Percentiles rank a stretch among this genome's conserved stretches.
Conservation (phyloP, 1,140 invertebrate genomes). For the Diorhabda elongata region DNA sequence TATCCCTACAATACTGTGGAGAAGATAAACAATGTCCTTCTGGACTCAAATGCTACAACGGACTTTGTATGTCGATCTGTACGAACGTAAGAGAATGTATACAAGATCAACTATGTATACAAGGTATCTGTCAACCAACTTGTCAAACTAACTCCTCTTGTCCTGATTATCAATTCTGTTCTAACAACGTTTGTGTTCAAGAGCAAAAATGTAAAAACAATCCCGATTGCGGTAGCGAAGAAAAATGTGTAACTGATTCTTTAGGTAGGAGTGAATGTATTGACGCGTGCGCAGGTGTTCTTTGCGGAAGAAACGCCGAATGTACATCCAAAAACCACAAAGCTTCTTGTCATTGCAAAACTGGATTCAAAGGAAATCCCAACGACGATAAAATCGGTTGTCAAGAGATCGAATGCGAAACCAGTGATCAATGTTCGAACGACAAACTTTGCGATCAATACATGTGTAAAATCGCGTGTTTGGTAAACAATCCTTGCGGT, state of each 20-base stretch:
- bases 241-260: conserved; percentile 64
- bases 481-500: conserved; percentile 74
- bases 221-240: conserved; percentile 63
- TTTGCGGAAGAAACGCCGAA: conserved; percentile 77
- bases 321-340: conserved; percentile 67
- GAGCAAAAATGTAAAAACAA: conserved; percentile 68
- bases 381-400: conserved; percentile 67
- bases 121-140: conserved; percentile 72
- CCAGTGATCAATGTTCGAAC: conserved; percentile 67
- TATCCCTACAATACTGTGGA: conserved; percentile 73
- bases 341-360: conserved; percentile 70
- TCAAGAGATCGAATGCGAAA: conserved; percentile 69
- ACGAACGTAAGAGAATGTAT: conserved; percentile 74
- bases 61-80: conserved; percentile 74
- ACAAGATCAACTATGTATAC: conserved; percentile 73
- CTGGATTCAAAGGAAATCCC: conserved; percentile 75
- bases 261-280: conserved; percentile 69
- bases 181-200: conserved; percentile 76
- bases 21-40: conserved; percentile 72
- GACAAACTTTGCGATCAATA: conserved; percentile 77
- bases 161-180: conserved; percentile 75
- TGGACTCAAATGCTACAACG: conserved; percentile 74
- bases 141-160: conserved; percentile 73
- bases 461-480: conserved; percentile 80
- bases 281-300: conserved; percentile 63